phyloP scores from a whole-genome alignment of 2,797 vertebrate genomes.

The Kryptolebias ocellatus region DNA sequence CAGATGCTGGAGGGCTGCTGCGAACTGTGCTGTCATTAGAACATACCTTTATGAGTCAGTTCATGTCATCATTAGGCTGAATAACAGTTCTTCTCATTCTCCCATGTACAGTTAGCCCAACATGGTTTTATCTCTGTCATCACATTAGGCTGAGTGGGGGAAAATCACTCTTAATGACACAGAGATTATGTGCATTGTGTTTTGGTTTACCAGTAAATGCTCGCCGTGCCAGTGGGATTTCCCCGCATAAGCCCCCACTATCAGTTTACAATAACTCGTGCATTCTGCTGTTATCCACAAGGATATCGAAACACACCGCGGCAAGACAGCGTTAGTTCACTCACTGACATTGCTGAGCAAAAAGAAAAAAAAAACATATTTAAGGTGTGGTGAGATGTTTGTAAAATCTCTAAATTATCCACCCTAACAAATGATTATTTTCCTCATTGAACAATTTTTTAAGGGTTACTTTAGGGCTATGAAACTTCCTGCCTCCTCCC shows the following conservation, averaged over 20 bases:
- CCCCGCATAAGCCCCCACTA: slow-evolving; percentile 72
- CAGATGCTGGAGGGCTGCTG: slow-evolving; percentile 11
- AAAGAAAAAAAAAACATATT: neutral
- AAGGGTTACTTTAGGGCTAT: slow-evolving; percentile 31
- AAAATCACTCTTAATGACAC: slow-evolving; percentile 80
- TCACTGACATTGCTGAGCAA: slow-evolving; percentile 17
- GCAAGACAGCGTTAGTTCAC: slow-evolving; percentile 39
- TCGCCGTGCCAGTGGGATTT: slow-evolving; percentile 77
- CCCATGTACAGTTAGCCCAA: slow-evolving; percentile 69
- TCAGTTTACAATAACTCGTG: slow-evolving; percentile 82
- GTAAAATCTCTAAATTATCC: slow-evolving; percentile 20
- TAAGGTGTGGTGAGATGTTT: slow-evolving; percentile 5
- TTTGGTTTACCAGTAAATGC: slow-evolving; percentile 82
- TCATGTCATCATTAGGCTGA: slow-evolving; percentile 42
- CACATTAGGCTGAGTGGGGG: slow-evolving; percentile 78
- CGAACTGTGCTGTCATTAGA: slow-evolving; percentile 15
- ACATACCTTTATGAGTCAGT: slow-evolving; percentile 21
- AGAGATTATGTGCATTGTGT: slow-evolving; percentile 83
- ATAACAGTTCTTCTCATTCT: slow-evolving; percentile 49
- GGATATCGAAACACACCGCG: slow-evolving; percentile 60
- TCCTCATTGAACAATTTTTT: slow-evolving; percentile 25
- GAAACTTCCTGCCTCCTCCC: slow-evolving; percentile 28
- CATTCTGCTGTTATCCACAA: slow-evolving; percentile 69
- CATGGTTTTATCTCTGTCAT: slow-evolving; percentile 78
- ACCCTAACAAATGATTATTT: slow-evolving; percentile 12